Percentiles rank a stretch among this genome's conserved stretches.
phyloP scores from a whole-genome alignment of 2,113 vertebrate genomes.

The Sebastes schlegelii region DNA sequence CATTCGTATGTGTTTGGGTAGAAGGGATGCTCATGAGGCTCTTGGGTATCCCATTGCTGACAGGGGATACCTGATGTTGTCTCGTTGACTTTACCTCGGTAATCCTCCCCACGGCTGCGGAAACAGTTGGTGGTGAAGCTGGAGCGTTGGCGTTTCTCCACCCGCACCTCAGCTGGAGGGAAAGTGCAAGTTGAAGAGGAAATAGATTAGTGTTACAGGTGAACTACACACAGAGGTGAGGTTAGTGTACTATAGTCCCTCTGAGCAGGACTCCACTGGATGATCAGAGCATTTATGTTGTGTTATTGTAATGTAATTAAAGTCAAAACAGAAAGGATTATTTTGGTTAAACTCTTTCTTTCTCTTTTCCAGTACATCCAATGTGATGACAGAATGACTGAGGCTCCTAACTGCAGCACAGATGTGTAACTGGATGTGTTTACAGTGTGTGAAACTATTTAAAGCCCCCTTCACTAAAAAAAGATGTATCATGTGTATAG shows the following conservation, averaged over 20 bases:
- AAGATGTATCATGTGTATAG: not conserved
- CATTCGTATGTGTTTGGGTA: constrained; percentile 91
- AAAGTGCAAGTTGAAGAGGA: not conserved
- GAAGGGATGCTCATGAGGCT: constrained; percentile 91
- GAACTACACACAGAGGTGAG: not conserved
- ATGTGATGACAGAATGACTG: not conserved
- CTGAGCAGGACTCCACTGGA: not conserved
- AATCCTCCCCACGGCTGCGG: constrained; percentile 90
- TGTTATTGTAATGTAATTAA: not conserved
- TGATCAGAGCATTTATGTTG: not conserved
- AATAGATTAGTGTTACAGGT: not conserved
- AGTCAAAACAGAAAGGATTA: not conserved
- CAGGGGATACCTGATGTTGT: constrained; percentile 91
- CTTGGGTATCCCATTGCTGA: constrained; percentile 94
- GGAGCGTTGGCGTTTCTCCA: constrained; percentile 80
- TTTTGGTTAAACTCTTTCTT: not conserved
- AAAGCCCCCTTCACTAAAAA: not conserved
- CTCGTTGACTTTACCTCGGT: constrained; percentile 89
- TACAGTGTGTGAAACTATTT: not conserved
- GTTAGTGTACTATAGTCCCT: not conserved
- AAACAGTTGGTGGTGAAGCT: constrained; percentile 88
- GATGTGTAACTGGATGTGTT: not conserved
- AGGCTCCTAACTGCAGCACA: not conserved
- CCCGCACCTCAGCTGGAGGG: constrained; percentile 73
- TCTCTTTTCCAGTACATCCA: not conserved